Percentiles rank a stretch among this genome's conserved stretches.
Conservation (phyloP, 2,888 invertebrate species). For the Andrena camellia region DNA sequence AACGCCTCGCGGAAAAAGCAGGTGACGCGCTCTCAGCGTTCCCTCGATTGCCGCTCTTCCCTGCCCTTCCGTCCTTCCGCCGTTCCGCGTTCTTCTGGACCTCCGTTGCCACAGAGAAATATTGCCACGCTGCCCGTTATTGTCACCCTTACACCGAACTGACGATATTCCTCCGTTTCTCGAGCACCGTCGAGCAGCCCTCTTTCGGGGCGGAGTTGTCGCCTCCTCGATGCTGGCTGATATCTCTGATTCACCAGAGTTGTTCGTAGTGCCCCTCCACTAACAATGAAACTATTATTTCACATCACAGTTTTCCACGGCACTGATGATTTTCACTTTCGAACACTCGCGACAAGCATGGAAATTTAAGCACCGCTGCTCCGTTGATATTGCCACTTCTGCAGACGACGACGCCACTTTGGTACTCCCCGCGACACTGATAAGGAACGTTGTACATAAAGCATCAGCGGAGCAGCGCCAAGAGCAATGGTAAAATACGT, state of each 20-base stretch:
- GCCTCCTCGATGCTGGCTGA: neutral
- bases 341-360: no score
- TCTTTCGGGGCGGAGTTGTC: neutral
- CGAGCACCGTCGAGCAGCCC: neutral
- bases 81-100: constrained; percentile 21
- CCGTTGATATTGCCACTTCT: no score
- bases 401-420: no score
- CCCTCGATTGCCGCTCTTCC: constrained; percentile 66
- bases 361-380: no score
- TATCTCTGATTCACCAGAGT: neutral
- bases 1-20: constrained; percentile 71
- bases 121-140: constrained; percentile 14
- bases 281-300: no score
- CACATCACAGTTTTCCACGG: no score
- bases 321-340: no score
- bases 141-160: constrained; percentile 4
- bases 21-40: constrained; percentile 72
- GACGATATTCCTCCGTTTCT: constrained; percentile 3
- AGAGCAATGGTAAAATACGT: constrained; percentile 14
- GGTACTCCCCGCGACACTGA: no score
- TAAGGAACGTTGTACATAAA: no score
- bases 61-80: constrained; percentile 16
- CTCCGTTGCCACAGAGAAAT: constrained; percentile 5
- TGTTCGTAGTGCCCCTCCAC: neutral
- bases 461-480: neutral